A percentile compares a stretch with the other conserved stretches of the same genome.
phyloP scores from a whole-genome alignment of 2,113 vertebrate genomes.

The Melanocharis versteri region DNA sequence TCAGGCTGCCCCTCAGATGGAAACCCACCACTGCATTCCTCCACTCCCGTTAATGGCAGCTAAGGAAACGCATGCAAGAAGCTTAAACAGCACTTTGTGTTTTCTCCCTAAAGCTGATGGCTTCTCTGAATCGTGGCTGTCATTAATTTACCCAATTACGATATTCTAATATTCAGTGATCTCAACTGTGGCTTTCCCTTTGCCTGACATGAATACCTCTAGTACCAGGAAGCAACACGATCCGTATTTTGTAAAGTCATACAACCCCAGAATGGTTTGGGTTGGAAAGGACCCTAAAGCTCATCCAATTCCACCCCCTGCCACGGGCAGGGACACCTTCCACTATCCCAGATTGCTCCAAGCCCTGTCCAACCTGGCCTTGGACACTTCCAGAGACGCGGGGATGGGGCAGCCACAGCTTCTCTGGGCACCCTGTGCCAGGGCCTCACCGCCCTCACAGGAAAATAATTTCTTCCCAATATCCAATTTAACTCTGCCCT shows the following conservation, averaged over 20 bases:
- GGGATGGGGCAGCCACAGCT: neutral
- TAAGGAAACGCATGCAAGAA: neutral
- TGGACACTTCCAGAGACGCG: neutral
- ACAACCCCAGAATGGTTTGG: neutral
- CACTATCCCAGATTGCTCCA: rapidly evolving
- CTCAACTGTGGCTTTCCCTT: neutral
- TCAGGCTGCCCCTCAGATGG: neutral
- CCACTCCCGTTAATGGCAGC: neutral
- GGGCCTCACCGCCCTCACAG: neutral
- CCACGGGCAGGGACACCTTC: neutral
- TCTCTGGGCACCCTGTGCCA: neutral
- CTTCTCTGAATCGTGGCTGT: neutral
- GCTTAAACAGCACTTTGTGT: neutral
- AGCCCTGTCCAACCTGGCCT: rapidly evolving
- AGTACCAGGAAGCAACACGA: neutral
- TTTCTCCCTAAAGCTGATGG: neutral
- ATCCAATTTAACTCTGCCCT: no score
- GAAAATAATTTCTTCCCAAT: rapidly evolving
- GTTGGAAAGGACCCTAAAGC: neutral
- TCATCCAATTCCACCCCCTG: neutral
- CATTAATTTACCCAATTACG: neutral
- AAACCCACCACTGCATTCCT: neutral
- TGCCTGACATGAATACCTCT: neutral
- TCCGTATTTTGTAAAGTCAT: neutral
- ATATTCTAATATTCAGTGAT: neutral